A percentile compares a stretch with the other conserved stretches of the same genome.
These are phyloP conservation scores for Drosophila kepulauana DNA, from an alignment of 1,140 invertebrate species.

Conservation along the genomic window DNA sequence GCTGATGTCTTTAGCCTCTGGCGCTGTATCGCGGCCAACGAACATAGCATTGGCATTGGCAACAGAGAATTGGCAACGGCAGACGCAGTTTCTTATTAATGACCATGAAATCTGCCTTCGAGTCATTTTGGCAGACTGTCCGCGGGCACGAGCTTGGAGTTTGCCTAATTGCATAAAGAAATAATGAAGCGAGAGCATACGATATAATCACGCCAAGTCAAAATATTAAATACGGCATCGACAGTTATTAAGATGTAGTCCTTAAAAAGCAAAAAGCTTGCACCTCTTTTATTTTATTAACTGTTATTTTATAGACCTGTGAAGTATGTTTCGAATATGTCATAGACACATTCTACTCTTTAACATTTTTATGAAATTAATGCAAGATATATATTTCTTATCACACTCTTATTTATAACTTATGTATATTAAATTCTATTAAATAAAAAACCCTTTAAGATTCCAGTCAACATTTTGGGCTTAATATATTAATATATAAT, in stretches of 20 bases:
- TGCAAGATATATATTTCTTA: too few species aligned
- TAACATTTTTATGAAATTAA: too few species aligned
- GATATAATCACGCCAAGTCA: neutral
- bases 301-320: too few species aligned
- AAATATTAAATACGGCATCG: neutral
- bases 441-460: too few species aligned
- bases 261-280: neutral
- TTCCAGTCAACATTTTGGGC: too few species aligned
- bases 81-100: constrained; percentile 61
- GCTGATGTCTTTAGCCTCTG: constrained; percentile 1
- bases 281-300: too few species aligned
- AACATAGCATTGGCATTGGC: neutral
- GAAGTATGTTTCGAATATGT: too few species aligned
- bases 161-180: constrained; percentile 28
- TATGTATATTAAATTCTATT: too few species aligned
- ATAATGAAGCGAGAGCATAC: constrained; percentile 13
- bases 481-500: too few species aligned
- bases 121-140: constrained; percentile 65
- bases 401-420: too few species aligned
- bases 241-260: neutral
- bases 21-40: neutral
- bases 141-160: constrained; percentile 52
- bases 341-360: too few species aligned
- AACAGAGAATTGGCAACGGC: constrained; percentile 2
- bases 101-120: constrained; percentile 77